Base-by-base conservation (phyloP, 2,113 vertebrate species). In the Halichoeres trimaculatus region DNA sequence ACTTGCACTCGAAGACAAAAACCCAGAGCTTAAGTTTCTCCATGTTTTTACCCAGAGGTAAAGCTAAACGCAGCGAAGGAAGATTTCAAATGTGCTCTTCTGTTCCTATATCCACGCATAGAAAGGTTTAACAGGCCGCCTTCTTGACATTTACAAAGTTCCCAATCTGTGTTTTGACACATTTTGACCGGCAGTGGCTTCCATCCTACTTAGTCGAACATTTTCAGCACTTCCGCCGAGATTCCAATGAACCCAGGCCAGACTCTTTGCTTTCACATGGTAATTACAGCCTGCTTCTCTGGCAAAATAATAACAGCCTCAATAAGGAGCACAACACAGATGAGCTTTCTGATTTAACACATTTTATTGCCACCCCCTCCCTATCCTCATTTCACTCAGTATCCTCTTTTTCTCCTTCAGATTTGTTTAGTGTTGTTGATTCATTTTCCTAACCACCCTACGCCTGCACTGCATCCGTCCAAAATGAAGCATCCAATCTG, bases 371-470 rank as follows among this genome's bases (percentile, higher is more conserved):
- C 64, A 34, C 38, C 74, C 40, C 26, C 69, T 53, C 55, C 53
- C 30, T 50, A 63, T 70, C 35, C 40, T 74, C 68, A 70, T 82
- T 78, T 73, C 61, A 54, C 68, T 72, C 68, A 61, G 53, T 61
- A 76, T 84, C 30, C 51, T 76, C 66, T 26, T 76, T 84, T 84
- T 78, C 66, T 73, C 45, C 38, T 68, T 63, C 83, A 60, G 74
- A 85, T 92, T 90, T 90, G 84, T 88, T 92, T 90, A 80, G 75
- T 80, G 83, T 87, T 91, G 85, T 89, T 90, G 84, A 86, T 88
- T 83, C 72, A 73, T 89, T 87, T 86, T 82, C 80, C 77, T 73
- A 87, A 82, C 76, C 77, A 74, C 86, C 76, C 77, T 70, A 54
- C 70, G 82, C 85, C 76, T 89, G 85, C 78, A 76, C 76, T 60